Conservation (phyloP, 2,797 vertebrate genomes). For the Clangula hyemalis region DNA sequence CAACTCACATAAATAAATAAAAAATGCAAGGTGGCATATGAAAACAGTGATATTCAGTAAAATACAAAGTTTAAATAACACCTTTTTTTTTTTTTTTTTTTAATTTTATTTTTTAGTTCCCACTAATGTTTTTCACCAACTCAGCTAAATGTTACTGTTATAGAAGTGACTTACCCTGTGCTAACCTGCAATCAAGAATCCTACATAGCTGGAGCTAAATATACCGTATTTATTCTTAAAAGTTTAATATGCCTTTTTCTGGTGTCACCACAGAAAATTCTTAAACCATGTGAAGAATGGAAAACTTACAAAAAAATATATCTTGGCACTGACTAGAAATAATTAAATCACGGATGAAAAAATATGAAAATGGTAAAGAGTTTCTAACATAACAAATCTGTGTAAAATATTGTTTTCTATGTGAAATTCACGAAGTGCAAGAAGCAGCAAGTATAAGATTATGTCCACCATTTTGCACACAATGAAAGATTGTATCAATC, state of each 20-base stretch:
- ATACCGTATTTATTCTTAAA: not conserved
- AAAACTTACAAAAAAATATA: not conserved
- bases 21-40: fast-evolving
- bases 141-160: not conserved
- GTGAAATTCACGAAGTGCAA: not conserved
- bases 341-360: not conserved
- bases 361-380: not conserved
- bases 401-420: not conserved
- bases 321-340: not conserved
- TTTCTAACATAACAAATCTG: not conserved
- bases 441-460: not conserved
- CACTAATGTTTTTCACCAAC: not conserved
- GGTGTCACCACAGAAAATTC: not conserved
- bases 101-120: not conserved
- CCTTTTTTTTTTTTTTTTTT: not conserved
- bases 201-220: not conserved
- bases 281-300: not conserved
- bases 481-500: not conserved
- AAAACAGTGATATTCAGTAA: not conserved
- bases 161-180: not conserved
- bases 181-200: not conserved
- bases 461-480: not conserved
- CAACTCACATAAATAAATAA: not conserved
- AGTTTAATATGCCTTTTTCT: not conserved
- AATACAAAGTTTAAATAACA: not conserved